These are phyloP conservation scores for Morpho helenor DNA, from an alignment of 2,888 invertebrate genomes.

Conservation along the genomic window DNA sequence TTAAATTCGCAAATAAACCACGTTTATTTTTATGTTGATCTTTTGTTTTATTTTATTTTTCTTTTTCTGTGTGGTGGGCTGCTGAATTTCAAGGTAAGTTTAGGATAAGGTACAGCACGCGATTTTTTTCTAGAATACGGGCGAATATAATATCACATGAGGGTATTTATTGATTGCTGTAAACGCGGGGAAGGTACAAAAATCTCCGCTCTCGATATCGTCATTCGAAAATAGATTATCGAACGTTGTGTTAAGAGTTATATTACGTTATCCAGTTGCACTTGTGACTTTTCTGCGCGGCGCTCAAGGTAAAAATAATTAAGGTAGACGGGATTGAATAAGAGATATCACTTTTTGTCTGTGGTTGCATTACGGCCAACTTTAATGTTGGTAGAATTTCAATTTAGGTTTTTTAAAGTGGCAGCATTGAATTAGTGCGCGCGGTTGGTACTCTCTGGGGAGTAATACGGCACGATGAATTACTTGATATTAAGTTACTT, in stretches of 20 bases:
- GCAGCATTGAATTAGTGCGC: not conserved
- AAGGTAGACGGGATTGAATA: constrained; percentile 40
- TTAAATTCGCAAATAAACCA: not conserved
- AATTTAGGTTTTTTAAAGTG: constrained; percentile 7
- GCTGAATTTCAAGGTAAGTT: constrained; percentile 50
- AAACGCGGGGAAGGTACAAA: constrained; percentile 46
- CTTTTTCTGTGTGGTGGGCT: constrained; percentile 45
- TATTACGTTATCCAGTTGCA: constrained; percentile 17
- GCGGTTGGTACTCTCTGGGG: constrained; percentile 1
- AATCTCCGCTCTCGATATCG: constrained; percentile 34
- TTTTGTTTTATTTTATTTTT: constrained; percentile 33
- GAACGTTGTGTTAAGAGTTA: constrained; percentile 28
- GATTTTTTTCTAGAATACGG: constrained; percentile 22
- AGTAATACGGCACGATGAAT: constrained; percentile 5
- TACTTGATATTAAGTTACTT: constrained; percentile 4
- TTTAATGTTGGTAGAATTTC: constrained; percentile 2
- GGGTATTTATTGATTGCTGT: constrained; percentile 47
- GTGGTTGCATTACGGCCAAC: constrained; percentile 9
- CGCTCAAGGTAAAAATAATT: constrained; percentile 36
- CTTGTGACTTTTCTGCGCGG: constrained; percentile 12
- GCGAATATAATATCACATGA: constrained; percentile 24
- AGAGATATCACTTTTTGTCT: constrained; percentile 22
- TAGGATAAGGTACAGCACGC: constrained; percentile 7
- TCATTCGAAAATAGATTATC: constrained; percentile 32
- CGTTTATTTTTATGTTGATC: constrained; percentile 30